Base-by-base conservation (phyloP, 2,888 invertebrate genomes). In the Linhomoeus sp. region DNA sequence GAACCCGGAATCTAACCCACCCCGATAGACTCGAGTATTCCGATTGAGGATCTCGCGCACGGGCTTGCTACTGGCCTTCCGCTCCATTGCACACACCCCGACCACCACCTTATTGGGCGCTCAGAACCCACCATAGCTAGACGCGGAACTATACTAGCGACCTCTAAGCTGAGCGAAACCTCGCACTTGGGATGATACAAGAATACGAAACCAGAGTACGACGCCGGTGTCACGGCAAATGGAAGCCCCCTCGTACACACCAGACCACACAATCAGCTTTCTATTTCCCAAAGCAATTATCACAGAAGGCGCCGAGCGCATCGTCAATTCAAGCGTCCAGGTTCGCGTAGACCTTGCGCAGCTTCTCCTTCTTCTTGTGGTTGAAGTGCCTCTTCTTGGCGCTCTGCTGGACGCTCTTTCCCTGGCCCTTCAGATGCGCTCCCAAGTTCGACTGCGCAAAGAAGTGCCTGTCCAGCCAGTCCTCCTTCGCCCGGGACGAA, bases 41-140 rank as follows among this genome's bases (percentile, higher is more conserved):
- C 94, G 75, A 1, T 83, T 85, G 49, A 99, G 76, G 59, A 99
- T 99, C 70, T 94, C 94, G 65, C 83, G 83, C 97, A 99, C 99
- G 17, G 97, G 97, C 69, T 92, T 94, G 54, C 92, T 90, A 65
- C 87, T 84, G 36, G 92, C 88, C 70, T 99, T 99, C 71, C 97
- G 94, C 29, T 57, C 53, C 97, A 99, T 99, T 56, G 97, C 94
- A 73, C 97, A 99, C 50, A 99, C 81, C 52, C 97, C 97, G 59
- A 99, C 88, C 66, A 88, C 76, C 59, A 97, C 87, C 64, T 88
- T 5, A 9, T 29, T n/a, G n/a, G n/a, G n/a, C n/a, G n/a, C n/a
- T n/a, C n/a, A n/a, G n/a, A n/a, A n/a, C n/a, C n/a, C n/a, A n/a
- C n/a, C n/a, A n/a, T n/a, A n/a, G n/a, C n/a, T n/a, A n/a, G n/a